Evolutionary conservation across 2,888 invertebrate genomes (phyloP), one percentile per base, ranked within the genome.

Genomic region (Clanis bilineata): DNA sequence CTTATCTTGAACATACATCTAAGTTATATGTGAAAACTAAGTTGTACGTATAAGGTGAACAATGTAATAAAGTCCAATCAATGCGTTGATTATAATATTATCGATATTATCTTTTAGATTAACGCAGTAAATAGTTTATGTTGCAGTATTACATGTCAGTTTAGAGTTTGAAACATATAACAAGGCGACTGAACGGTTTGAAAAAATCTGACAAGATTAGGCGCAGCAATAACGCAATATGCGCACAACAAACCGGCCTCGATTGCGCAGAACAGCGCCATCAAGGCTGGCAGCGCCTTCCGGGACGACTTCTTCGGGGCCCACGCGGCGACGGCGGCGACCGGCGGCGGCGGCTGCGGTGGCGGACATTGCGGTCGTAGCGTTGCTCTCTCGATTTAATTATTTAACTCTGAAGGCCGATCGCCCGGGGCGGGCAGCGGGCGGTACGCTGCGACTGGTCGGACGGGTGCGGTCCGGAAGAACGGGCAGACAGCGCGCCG

Each of bases 401-500:
- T 88, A 91, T 90, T 89, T 81, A 85, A 85, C 83, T 88, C 68
- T 81, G 91, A 92, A 92, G 91, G 92, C 90, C 92, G 85, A 92
- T 88, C 79, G 90, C 92, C 90, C 83, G 89, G 85, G 91, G 91
- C 90, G 82, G 84, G 85, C 85, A 79, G 83, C 85, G 87, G 85
- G 83, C 87, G 86, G 86, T 80, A 83, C 84, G 85, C 83, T 80
- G 86, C 88, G 90, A 91, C 91, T 90, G 88, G 91, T 91, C 85
- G 74, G 86, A 90, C 92, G 87, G 88, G 91, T 90, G 91, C 84
- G 85, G 79, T 83, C 87, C 90, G 89, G 89, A 88, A 86, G 87
- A 85, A 79, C 80, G 83, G 79, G 85, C 88, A 90, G 91, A 90
- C 91, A 86, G 91, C 92, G 90, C 90, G 91, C 90, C 91, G 91